Evolutionary conservation across 2,888 invertebrate species (phyloP).

Genomic region (Drosophila anomalata): DNA sequence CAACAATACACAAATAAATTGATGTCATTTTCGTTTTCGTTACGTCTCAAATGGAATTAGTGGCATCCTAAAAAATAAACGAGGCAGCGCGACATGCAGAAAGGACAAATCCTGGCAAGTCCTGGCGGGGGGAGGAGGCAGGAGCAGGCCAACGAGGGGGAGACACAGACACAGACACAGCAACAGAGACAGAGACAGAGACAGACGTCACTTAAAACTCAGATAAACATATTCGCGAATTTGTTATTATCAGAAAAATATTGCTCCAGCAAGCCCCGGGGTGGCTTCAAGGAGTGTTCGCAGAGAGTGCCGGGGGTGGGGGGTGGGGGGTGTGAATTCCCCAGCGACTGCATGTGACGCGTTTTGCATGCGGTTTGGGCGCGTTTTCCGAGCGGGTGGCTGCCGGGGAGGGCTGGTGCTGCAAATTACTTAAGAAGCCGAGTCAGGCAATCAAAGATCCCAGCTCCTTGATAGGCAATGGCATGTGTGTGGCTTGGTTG

Average conservation of each 20-base stretch:
- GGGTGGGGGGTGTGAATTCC: slow-evolving; percentile 60
- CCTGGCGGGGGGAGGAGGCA: too few relatives aligned
- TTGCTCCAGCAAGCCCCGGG: slow-evolving; percentile 70
- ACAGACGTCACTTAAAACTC: slow-evolving; percentile 73
- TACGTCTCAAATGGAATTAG: slow-evolving; percentile 79
- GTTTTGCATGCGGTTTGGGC: slow-evolving; percentile 74
- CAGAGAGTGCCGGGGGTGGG: slow-evolving; percentile 59
- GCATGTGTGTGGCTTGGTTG: slow-evolving; percentile 13
- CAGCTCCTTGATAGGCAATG: slow-evolving; percentile 67
- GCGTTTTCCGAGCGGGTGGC: slow-evolving; percentile 42
- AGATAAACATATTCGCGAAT: slow-evolving; percentile 81
- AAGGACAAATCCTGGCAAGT: too few relatives aligned
- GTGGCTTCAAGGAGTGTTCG: slow-evolving; percentile 53
- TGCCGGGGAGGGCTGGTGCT: slow-evolving; percentile 43
- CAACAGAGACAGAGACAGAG: too few relatives aligned
- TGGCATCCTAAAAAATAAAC: slow-evolving; percentile 61
- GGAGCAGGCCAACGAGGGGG: too few relatives aligned
- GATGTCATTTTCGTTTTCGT: slow-evolving; percentile 80
- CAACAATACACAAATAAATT: slow-evolving; percentile 75
- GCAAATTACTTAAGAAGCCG: slow-evolving; percentile 82
- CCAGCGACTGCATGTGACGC: slow-evolving; percentile 75
- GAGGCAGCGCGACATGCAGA: not conserved
- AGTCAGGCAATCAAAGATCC: slow-evolving; percentile 80
- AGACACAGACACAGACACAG: too few relatives aligned
- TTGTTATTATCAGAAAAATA: slow-evolving; percentile 81